Evolutionary conservation across 2,888 invertebrate species (phyloP).

Genomic region (Lasius fuliginosus): DNA sequence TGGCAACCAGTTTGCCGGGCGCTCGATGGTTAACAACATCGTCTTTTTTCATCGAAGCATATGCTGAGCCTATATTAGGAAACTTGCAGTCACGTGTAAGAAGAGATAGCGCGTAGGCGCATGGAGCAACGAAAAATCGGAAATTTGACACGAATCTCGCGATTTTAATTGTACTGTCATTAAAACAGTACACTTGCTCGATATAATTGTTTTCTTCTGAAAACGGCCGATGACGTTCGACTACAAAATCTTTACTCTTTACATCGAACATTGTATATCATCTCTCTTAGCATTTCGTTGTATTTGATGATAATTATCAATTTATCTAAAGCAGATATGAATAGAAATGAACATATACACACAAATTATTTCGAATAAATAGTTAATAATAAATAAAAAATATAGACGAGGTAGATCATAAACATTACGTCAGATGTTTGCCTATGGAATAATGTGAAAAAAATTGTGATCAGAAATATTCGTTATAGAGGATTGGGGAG

Average conservation of each 20-base stretch:
- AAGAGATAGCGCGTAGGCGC: conserved; percentile 57
- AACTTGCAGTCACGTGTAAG: conserved; percentile 60
- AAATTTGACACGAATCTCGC: conserved; percentile 33
- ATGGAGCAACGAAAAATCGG: background rate
- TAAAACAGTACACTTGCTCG: background rate
- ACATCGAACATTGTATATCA: background rate
- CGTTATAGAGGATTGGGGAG: background rate
- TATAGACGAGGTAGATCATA: background rate
- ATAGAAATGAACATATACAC: background rate
- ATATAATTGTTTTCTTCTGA: background rate
- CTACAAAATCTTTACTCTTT: background rate
- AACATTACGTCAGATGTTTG: background rate
- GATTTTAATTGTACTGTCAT: background rate
- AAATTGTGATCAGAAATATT: background rate
- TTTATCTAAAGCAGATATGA: background rate
- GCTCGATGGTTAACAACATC: conserved; percentile 53
- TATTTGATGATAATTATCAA: background rate
- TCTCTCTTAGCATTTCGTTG: background rate
- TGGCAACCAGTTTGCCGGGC: conserved; percentile 53
- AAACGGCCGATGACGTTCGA: background rate
- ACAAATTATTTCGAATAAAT: background rate
- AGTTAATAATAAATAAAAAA: background rate
- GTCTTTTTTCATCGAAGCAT: conserved; percentile 57
- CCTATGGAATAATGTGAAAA: background rate
- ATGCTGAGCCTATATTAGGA: conserved; percentile 59